Evolutionary conservation across 1,140 invertebrate species (phyloP).

Genomic region (Sycophila sp.): DNA sequence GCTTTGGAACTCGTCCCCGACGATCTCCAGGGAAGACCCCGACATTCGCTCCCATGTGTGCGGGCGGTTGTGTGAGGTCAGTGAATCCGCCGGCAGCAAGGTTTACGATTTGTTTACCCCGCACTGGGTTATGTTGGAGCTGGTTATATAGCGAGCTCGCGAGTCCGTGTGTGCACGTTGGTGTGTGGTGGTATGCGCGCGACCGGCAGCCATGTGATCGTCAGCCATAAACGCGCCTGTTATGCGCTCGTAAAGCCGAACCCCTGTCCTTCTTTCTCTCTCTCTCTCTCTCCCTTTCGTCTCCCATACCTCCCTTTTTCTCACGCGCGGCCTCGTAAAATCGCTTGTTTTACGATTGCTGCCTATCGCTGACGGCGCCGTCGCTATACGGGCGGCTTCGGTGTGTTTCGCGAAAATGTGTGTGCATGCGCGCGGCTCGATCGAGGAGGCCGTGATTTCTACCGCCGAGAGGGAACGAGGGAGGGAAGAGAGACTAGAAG

Average conservation of each 20-base stretch:
- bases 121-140: slow-evolving; percentile 61
- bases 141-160: slow-evolving; percentile 63
- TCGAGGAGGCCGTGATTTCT: not conserved
- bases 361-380: slow-evolving; percentile 59
- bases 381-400: slow-evolving; percentile 46
- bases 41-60: not conserved
- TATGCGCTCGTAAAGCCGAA: slow-evolving; percentile 65
- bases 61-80: slow-evolving; percentile 59
- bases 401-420: not conserved
- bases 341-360: slow-evolving; percentile 63
- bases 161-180: too few relatives aligned
- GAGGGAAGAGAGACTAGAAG: too few relatives aligned
- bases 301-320: slow-evolving; percentile 26
- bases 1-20: not conserved
- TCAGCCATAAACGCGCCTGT: slow-evolving; percentile 66
- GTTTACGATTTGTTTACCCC: slow-evolving; percentile 68
- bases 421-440: not conserved
- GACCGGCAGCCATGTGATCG: slow-evolving; percentile 60
- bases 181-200: slow-evolving; percentile 59
- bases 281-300: slow-evolving; percentile 18
- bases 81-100: slow-evolving; percentile 58
- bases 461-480: too few relatives aligned
- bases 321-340: slow-evolving; percentile 57
- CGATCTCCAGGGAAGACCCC: not conserved
- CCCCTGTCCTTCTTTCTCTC: slow-evolving; percentile 39